Base-by-base conservation (phyloP, 2,113 vertebrate genomes). In the Nesogale talazaci region DNA sequence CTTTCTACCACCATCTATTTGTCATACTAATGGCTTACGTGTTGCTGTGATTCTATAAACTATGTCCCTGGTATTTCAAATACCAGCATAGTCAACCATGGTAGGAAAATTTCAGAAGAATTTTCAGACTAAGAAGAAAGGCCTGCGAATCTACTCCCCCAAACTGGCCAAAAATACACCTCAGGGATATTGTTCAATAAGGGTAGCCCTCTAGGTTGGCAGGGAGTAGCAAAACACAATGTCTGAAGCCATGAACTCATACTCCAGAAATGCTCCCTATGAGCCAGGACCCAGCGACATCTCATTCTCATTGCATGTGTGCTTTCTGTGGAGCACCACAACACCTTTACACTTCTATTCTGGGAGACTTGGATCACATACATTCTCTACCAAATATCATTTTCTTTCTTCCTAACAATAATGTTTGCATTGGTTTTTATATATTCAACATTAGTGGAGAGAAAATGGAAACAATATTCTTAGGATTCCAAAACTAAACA, bases 331-430 rank as follows among this genome's bases (percentile, higher is more conserved):
- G n/a, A n/a, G n/a, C 8, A 63, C 8, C 61, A 22, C 22, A 63
- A 22, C 20, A 25, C 61, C 22, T 63, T 63, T 63, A 61, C 22
- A 61, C 17, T 61, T 61, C 6, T 61, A 61, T 23, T 61, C 46
- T 52, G 46, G 8, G 59, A 61, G 59, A 20, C 59, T 23, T 61
- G 3, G 9, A 52, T 52, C 46, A 52, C 46, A 52, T 52, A 12
- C 10, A 12, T 52, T 8, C 14, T 52, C 14, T 52, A 52, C 9
- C 46, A 52, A 52, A 52, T 52, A 12, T 65, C 65, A 40, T 84
- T 84, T 86, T 65, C 22, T 92, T 81, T 52, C 46, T 57, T 65
- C n/a, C 29, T 83, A 74, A 80, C 67, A 76, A 76, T 70, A 92
- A 76, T 25, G 23, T 63, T 19, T 63, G 17, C 61, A 63, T 5